Base-by-base conservation (phyloP, 2,113 vertebrate species). In the Dasypus novemcinctus region DNA sequence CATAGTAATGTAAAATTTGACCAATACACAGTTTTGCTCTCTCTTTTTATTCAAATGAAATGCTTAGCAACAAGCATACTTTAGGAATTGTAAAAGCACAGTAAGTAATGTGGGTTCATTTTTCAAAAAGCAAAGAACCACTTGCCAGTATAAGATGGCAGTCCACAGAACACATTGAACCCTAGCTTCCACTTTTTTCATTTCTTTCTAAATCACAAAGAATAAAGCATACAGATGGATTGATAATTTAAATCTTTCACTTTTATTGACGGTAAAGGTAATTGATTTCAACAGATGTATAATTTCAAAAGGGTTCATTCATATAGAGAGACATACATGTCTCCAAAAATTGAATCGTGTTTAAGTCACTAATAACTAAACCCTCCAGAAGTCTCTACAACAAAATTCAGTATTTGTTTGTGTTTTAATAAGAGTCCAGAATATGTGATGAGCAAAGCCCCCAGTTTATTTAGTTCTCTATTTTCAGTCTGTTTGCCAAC, bases 141-240 rank as follows among this genome's bases (percentile, higher is more conserved):
- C 15, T 59, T 87, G 90, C 38, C 64, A 90, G 52, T 49, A 63
- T 81, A 75, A 94, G 36, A 91, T 94, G 54, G 27, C 36, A 61
- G 66, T 91, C 68, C 68, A 74, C 41, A 54, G 49, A 87, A 96
- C 82, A 76, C 41, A 92, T 43, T 87, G 52, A 96, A 96, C 96
- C 57, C 49, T 31, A 85, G 36, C 71, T 94, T 71, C 36, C 25
- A 72, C 7, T 74, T 93, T 25, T 21, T 92, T 59, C 12, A 25
- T 81, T 96, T 93, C 61, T 90, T 91, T 74, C 90, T 88, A 83
- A 97, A 49, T 69, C 76, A 43, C 13, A 90, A 79, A 7, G 33
- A 88, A 63, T 81, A 87, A 87, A 52, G n/a, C 20, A 25, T 7
- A 52, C 29, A 31, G 38, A 85, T 13, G 69, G 49, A 69, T 54